A percentile compares a stretch with the other conserved stretches of the same genome.
These are phyloP conservation scores for Dasyurus viverrinus DNA, from an alignment of 2,113 vertebrate genomes.

Conservation along the genomic window DNA sequence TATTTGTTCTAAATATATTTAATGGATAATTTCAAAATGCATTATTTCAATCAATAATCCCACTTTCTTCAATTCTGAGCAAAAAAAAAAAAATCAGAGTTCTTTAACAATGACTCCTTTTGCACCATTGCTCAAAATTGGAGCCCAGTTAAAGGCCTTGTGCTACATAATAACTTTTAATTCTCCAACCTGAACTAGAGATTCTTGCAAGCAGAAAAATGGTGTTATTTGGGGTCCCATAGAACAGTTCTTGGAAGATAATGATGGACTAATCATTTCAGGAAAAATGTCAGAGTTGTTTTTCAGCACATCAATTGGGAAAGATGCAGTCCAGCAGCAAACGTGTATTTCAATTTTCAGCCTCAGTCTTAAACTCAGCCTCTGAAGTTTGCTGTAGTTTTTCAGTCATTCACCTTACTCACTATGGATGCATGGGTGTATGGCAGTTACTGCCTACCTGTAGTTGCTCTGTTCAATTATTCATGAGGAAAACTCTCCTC, in stretches of 20 bases:
- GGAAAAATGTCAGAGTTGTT: slow-evolving; percentile 47
- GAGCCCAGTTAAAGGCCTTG: slow-evolving; percentile 19
- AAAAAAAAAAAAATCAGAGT: slow-evolving; percentile 28
- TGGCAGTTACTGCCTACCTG: not conserved
- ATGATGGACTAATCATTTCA: slow-evolving; percentile 55
- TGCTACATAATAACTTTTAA: slow-evolving; percentile 26
- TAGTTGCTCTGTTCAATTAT: not conserved
- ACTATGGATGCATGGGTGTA: not conserved
- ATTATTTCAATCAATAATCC: not conserved
- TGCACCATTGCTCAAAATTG: slow-evolving; percentile 34
- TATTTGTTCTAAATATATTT: not conserved
- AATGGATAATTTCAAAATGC: not conserved
- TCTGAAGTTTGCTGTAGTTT: not conserved
- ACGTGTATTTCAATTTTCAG: not conserved
- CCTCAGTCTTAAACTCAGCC: not conserved
- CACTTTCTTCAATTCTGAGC: not conserved
- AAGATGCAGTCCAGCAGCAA: not conserved
- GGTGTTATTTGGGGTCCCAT: slow-evolving; percentile 5
- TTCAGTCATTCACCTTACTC: slow-evolving; percentile 7
- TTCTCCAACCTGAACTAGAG: slow-evolving; percentile 26
- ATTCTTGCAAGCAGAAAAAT: slow-evolving; percentile 45
- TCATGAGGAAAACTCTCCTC: not conserved
- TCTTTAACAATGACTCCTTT: slow-evolving; percentile 47
- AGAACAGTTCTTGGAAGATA: slow-evolving; percentile 51
- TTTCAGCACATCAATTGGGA: slow-evolving; percentile 36